phyloP scores from a whole-genome alignment of 2,888 invertebrate species.

The Clunio marinus region DNA sequence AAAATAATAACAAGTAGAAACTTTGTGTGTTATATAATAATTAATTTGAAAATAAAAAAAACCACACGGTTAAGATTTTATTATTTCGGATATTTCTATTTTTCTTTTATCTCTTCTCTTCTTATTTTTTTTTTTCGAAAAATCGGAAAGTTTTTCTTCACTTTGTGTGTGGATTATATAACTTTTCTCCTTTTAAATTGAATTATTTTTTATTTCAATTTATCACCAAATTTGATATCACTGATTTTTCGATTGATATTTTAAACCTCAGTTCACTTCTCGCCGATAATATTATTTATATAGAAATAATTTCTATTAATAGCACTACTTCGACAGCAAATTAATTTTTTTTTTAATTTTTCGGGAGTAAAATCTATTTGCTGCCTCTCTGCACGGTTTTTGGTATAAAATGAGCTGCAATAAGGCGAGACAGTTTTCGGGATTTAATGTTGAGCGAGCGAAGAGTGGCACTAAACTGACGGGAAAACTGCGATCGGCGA shows the following conservation, averaged over 20 bases:
- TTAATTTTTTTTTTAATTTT: constrained; percentile 67
- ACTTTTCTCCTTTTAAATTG: background rate
- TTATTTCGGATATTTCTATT: constrained; percentile 4
- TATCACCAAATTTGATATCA: constrained; percentile 22
- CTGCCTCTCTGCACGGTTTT: constrained; percentile 36
- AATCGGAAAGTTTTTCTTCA: constrained; percentile 39
- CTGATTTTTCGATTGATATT: constrained; percentile 8
- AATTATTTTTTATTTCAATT: background rate
- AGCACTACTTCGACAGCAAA: constrained; percentile 53
- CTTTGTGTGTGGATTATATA: constrained; percentile 35
- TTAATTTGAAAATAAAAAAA: constrained; percentile 6
- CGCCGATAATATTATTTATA: background rate
- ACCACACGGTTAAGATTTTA: constrained; percentile 21
- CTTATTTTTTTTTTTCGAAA: constrained; percentile 39
- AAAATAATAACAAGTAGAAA: constrained; percentile 15
- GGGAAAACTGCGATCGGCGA: constrained; percentile 46
- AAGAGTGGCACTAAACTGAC: constrained; percentile 60
- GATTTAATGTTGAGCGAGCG: constrained; percentile 81
- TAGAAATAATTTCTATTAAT: constrained; percentile 20
- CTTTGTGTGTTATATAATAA: constrained; percentile 8
- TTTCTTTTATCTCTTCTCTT: constrained; percentile 34
- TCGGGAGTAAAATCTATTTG: constrained; percentile 40
- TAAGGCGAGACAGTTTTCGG: constrained; percentile 58
- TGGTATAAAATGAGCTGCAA: constrained; percentile 36
- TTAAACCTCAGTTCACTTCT: background rate